Evolutionary conservation across 2,113 vertebrate genomes (phyloP).

Genomic region (Thermophis baileyi): DNA sequence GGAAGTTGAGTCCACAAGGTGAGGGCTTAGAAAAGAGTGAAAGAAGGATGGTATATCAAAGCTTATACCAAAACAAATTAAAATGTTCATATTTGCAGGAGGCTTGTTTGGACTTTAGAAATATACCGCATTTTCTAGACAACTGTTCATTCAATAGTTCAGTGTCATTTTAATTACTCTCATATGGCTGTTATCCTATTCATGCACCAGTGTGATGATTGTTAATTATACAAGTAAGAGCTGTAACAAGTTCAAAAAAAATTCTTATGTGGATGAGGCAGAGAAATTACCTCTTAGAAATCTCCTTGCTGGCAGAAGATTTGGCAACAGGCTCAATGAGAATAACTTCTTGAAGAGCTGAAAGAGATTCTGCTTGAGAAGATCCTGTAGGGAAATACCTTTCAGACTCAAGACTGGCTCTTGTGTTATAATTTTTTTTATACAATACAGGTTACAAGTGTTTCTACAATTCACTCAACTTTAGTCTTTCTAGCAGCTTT

Average conservation of each 20-base stretch:
- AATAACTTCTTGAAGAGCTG: background rate
- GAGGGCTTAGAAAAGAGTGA: background rate
- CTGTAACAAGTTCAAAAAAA: background rate
- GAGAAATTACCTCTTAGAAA: background rate
- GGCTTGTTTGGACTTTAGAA: background rate
- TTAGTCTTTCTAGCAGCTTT: background rate
- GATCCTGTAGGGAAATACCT: background rate
- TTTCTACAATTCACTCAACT: background rate
- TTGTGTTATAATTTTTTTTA: background rate
- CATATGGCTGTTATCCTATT: background rate
- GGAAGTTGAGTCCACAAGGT: background rate
- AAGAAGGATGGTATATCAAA: background rate
- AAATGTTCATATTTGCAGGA: background rate
- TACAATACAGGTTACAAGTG: background rate
- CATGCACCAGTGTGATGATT: background rate
- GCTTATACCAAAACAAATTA: background rate
- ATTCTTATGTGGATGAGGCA: background rate
- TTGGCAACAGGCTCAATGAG: background rate
- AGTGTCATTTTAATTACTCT: background rate
- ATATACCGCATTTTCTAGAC: background rate
- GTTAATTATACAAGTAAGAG: background rate
- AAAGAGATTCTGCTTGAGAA: background rate
- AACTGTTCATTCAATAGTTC: background rate
- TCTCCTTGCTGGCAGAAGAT: background rate
- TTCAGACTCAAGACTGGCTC: background rate